Evolutionary conservation across 1,140 invertebrate species (phyloP).

Genomic region (Mercenaria mercenaria): DNA sequence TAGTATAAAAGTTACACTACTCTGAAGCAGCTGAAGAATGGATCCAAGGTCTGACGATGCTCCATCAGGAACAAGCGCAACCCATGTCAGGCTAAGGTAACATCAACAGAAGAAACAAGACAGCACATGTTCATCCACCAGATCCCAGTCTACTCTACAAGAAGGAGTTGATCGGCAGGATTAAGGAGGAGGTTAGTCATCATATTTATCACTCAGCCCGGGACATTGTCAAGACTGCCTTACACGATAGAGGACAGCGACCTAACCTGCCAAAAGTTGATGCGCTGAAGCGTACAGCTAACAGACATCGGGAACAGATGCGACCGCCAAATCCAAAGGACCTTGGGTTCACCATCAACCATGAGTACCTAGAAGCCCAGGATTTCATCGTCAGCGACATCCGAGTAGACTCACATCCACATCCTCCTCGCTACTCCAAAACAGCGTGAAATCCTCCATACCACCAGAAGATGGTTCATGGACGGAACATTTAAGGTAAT

Average conservation of each 20-base stretch:
- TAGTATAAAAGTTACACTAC: too few species aligned
- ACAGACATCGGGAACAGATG: background rate
- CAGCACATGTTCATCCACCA: background rate
- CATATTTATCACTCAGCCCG: background rate
- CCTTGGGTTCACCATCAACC: background rate
- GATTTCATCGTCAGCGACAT: slow-evolving; percentile 41
- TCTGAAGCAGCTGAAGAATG: too few species aligned
- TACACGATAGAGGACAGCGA: background rate
- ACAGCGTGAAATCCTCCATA: slow-evolving; percentile 20
- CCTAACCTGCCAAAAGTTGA: background rate
- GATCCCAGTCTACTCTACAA: background rate
- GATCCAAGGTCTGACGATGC: too few species aligned
- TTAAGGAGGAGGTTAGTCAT: background rate
- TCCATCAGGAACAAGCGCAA: too few species aligned
- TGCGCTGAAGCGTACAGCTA: background rate
- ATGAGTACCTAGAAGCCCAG: background rate
- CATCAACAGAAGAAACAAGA: too few species aligned
- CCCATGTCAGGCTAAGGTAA: too few species aligned
- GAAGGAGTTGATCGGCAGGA: background rate
- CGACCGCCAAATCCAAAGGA: background rate
- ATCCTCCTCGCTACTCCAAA: slow-evolving; percentile 37
- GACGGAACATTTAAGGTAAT: slow-evolving; percentile 56
- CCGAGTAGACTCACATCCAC: slow-evolving; percentile 31
- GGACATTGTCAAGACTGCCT: background rate
- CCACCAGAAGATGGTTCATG: slow-evolving; percentile 50